Evolutionary conservation across 1,140 invertebrate genomes (phyloP).

Genomic region (Brachionus sp.): DNA sequence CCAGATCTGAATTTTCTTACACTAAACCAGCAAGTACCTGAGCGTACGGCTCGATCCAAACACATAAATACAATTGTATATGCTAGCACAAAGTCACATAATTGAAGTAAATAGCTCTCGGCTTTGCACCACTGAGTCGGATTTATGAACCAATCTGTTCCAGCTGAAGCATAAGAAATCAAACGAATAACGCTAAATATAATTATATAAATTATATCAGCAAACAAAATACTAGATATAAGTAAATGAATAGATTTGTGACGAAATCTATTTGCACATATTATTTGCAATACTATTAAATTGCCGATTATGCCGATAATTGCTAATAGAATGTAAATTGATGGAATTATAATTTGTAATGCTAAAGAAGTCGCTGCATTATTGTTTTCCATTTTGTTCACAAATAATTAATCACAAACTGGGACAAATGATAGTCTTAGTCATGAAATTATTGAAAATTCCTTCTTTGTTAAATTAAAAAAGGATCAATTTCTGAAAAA

Average conservation of each 20-base stretch:
- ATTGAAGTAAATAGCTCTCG: conserved; percentile 30
- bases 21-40: neutral
- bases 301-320: conserved; percentile 8
- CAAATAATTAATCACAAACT: neutral
- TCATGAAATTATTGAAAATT: neutral
- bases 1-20: conserved; percentile 21
- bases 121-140: conserved; percentile 42
- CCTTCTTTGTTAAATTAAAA: neutral
- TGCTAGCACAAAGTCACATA: conserved; percentile 39
- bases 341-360: conserved; percentile 8
- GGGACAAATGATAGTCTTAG: neutral
- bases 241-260: conserved; percentile 44
- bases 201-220: neutral
- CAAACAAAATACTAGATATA: neutral
- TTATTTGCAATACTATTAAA: conserved; percentile 32
- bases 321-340: neutral
- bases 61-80: conserved; percentile 45
- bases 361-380: neutral
- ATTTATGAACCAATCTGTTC: conserved; percentile 10
- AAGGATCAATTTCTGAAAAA: neutral
- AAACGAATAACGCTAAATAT: conserved; percentile 34
- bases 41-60: neutral
- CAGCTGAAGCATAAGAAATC: conserved; percentile 11
- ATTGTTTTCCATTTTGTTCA: neutral
- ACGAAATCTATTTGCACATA: conserved; percentile 45